Percentiles rank a stretch among this genome's conserved stretches.
Conservation (phyloP, 2,113 vertebrate species). For the Aplodontia rufa region DNA sequence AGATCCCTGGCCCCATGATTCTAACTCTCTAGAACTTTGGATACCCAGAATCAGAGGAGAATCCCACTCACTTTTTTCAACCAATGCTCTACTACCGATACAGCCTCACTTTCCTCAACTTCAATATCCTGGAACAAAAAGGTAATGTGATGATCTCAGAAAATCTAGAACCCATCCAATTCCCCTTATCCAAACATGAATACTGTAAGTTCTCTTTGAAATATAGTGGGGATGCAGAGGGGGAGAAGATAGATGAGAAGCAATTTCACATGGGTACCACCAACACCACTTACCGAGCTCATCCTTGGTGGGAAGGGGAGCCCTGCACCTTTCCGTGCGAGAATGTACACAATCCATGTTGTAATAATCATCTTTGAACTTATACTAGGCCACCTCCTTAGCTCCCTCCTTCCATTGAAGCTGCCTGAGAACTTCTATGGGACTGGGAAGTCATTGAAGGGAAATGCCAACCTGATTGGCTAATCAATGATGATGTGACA, state of each 20-base stretch:
- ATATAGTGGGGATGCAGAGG: not conserved
- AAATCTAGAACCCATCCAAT: not conserved
- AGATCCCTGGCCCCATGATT: not conserved
- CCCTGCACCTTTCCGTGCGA: not conserved
- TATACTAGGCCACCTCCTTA: not conserved
- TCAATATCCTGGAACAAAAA: slow-evolving; percentile 69
- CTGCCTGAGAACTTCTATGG: slow-evolving; percentile 2
- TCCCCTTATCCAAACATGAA: not conserved
- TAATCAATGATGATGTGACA: slow-evolving; percentile 70
- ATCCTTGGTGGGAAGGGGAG: slow-evolving; percentile 9
- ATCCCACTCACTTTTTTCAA: slow-evolving; percentile 72
- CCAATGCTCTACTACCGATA: slow-evolving; percentile 63
- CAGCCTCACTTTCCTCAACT: slow-evolving; percentile 37
- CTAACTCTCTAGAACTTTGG: not conserved
- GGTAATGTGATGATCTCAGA: not conserved
- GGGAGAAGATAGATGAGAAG: not conserved
- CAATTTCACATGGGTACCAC: rapidly evolving
- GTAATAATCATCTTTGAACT: slow-evolving; percentile 78
- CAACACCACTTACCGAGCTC: not conserved
- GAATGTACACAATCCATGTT: slow-evolving; percentile 75
- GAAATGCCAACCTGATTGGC: slow-evolving; percentile 59
- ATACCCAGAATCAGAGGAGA: not conserved
- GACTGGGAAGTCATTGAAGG: not conserved
- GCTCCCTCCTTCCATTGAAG: slow-evolving; percentile 62
- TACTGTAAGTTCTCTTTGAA: not conserved